These are phyloP conservation scores for Hippocampus mohnikei DNA, from an alignment of 2,113 vertebrate species.

Conservation along the genomic window DNA sequence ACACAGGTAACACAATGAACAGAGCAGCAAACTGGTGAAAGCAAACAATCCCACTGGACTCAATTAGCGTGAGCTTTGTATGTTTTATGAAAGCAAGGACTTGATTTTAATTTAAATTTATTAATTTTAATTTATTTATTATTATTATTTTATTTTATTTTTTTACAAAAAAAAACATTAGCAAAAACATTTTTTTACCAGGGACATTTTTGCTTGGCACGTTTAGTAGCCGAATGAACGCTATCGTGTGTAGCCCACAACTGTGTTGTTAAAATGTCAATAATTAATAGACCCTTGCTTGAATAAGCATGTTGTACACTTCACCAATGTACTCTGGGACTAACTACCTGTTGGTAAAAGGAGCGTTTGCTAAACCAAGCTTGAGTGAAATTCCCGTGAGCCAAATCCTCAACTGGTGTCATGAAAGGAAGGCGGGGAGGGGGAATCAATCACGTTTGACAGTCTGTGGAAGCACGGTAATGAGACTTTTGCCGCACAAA, in stretches of 20 bases:
- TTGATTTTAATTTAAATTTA: too few relatives aligned
- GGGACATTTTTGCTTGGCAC: constrained; percentile 8
- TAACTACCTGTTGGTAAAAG: background rate
- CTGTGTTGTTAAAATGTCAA: constrained; percentile 12
- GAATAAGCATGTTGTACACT: constrained; percentile 13
- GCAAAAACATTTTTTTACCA: constrained; percentile 6
- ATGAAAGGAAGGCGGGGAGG: background rate
- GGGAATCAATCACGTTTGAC: background rate
- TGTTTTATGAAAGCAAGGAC: too few relatives aligned
- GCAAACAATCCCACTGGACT: too few relatives aligned
- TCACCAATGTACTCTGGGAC: background rate
- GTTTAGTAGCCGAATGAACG: constrained; percentile 9
- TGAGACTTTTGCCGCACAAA: constrained; percentile 8
- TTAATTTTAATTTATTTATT: too few relatives aligned
- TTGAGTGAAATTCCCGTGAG: background rate
- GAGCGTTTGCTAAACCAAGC: background rate
- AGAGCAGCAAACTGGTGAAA: too few relatives aligned
- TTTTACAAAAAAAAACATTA: background rate
- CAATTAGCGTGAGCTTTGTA: too few relatives aligned
- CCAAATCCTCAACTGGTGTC: background rate
- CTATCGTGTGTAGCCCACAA: constrained; percentile 1
- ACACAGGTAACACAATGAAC: too few relatives aligned
- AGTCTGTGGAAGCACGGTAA: background rate
- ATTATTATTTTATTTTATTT: too few relatives aligned
- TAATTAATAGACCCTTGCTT: constrained; percentile 14